Evolutionary conservation across 2,888 invertebrate species (phyloP).

Genomic region (Mimas tiliae): DNA sequence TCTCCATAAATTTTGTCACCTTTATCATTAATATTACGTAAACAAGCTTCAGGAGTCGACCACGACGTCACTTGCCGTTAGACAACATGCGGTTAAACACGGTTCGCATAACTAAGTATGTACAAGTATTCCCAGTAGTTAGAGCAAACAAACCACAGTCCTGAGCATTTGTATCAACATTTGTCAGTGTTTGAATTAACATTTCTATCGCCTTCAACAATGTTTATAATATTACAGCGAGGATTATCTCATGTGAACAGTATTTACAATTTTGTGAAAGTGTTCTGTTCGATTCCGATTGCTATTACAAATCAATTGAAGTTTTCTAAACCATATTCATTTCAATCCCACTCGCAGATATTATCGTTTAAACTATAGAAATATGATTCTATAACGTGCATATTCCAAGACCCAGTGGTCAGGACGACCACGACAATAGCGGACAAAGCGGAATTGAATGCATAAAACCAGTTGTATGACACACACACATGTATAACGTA

Average conservation of each 20-base stretch:
- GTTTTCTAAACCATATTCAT: background rate
- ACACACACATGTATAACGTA: conserved; percentile 49
- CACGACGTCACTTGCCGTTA: conserved; percentile 8
- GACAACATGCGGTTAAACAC: conserved; percentile 16
- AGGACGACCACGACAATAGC: conserved; percentile 57
- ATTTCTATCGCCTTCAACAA: background rate
- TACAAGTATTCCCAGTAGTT: background rate
- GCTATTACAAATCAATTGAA: background rate
- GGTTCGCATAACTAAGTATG: background rate
- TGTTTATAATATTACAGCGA: background rate
- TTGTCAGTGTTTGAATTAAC: background rate
- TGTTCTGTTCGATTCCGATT: background rate
- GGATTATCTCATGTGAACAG: background rate
- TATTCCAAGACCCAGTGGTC: conserved; percentile 55
- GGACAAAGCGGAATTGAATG: conserved; percentile 63
- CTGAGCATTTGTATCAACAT: background rate
- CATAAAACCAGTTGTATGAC: conserved; percentile 66
- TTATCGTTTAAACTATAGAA: conserved; percentile 28
- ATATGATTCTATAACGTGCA: conserved; percentile 52
- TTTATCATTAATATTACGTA: conserved; percentile 1
- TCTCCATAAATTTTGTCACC: background rate
- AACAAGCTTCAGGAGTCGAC: background rate
- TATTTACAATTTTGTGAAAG: background rate
- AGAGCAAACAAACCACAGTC: background rate
- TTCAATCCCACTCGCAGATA: background rate